Percentiles rank a stretch among this genome's conserved stretches.
phyloP scores from a whole-genome alignment of 2,113 vertebrate species.

The Thunnus maccoyii region DNA sequence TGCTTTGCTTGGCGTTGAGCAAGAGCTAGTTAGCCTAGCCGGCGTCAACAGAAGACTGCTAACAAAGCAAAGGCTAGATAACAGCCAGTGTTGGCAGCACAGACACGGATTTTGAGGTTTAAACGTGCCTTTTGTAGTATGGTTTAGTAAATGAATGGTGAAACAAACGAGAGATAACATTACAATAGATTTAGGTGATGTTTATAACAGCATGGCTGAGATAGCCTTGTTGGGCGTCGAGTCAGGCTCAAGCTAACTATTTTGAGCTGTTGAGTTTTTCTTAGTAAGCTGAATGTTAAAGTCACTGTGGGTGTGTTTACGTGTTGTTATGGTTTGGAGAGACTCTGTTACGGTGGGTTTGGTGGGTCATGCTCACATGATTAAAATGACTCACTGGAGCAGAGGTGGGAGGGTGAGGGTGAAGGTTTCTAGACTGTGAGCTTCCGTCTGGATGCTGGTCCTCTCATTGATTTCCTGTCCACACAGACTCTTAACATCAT shows the following conservation, averaged over 20 bases:
- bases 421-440: constrained; percentile 11
- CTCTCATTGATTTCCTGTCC: constrained; percentile 7
- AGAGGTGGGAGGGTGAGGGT: constrained; percentile 16
- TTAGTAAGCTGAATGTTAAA: neutral
- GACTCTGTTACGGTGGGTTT: neutral
- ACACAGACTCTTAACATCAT: constrained; percentile 80
- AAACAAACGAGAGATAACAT: no score
- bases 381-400: constrained; percentile 61
- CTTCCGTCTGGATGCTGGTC: neutral
- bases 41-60: constrained; percentile 28
- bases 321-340: constrained; percentile 25
- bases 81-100: no score
- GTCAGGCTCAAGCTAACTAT: constrained; percentile 53
- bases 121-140: accelerated
- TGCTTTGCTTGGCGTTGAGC: neutral
- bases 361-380: constrained; percentile 73
- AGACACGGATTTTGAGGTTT: neutral
- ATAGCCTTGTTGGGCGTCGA: neutral
- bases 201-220: neutral
- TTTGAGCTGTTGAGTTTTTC: neutral
- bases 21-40: constrained; percentile 34
- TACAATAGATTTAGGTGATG: neutral
- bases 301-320: neutral
- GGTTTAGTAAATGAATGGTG: neutral
- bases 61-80: constrained; percentile 43